Conservation (phyloP, 1,140 invertebrate species). For the Ips typographus region DNA sequence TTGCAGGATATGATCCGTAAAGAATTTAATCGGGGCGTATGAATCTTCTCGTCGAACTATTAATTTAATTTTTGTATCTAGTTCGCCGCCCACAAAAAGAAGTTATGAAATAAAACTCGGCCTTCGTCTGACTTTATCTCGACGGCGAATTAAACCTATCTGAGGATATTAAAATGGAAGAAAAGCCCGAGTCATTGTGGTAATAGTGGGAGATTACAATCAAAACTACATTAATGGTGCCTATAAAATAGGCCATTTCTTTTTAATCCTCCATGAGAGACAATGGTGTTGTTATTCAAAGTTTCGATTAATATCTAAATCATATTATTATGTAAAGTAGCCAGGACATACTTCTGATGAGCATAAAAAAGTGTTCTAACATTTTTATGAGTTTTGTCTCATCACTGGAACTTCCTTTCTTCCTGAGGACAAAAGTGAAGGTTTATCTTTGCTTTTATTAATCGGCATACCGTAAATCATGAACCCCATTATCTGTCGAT, state of each 20-base stretch:
- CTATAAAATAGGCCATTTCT: slow-evolving; percentile 6
- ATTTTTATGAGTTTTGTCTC: neutral
- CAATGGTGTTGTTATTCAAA: neutral
- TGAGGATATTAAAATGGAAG: slow-evolving; percentile 5
- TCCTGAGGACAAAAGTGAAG: neutral
- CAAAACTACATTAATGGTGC: neutral
- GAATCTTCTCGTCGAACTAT: too few relatives aligned
- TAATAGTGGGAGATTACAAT: slow-evolving; percentile 13
- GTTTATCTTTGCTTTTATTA: neutral
- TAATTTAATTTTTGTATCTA: too few relatives aligned
- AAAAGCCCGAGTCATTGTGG: slow-evolving; percentile 18
- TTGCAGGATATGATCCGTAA: too few relatives aligned
- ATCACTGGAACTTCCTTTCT: neutral
- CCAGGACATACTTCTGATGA: neutral
- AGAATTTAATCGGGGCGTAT: too few relatives aligned
- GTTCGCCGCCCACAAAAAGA: too few relatives aligned
- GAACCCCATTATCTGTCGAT: too few relatives aligned
- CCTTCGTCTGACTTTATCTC: too few relatives aligned
- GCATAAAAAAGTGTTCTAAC: neutral
- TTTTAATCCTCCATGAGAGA: neutral
- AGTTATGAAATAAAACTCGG: too few relatives aligned
- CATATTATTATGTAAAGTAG: neutral
- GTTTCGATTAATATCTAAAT: neutral
- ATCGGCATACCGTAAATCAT: too few relatives aligned
- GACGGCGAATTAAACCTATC: too few relatives aligned